A percentile compares a stretch with the other conserved stretches of the same genome.
Conservation (phyloP, 2,797 vertebrate genomes). For the Pipistrellus pipistrellus region DNA sequence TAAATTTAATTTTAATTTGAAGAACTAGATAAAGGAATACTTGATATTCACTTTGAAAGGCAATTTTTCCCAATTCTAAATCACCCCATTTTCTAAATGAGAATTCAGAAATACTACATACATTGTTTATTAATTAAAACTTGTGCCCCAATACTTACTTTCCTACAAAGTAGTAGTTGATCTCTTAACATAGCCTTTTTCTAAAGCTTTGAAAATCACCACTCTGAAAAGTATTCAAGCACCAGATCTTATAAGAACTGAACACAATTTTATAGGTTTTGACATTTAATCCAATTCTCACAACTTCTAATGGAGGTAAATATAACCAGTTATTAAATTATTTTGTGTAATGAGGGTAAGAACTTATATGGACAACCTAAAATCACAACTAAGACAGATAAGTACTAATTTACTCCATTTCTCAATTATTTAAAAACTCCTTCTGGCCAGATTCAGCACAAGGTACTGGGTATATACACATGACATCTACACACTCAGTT, state of each 20-base stretch:
- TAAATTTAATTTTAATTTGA: slow-evolving; percentile 45
- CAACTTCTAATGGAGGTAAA: slow-evolving; percentile 33
- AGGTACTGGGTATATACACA: not conserved
- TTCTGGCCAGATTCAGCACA: not conserved
- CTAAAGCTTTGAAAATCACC: not conserved
- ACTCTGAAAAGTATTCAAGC: slow-evolving; percentile 2
- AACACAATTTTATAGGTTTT: slow-evolving; percentile 1
- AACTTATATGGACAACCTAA: slow-evolving; percentile 15
- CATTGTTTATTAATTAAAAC: slow-evolving; percentile 7
- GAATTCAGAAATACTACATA: slow-evolving; percentile 1
- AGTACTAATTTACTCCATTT: not conserved
- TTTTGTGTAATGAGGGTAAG: not conserved
- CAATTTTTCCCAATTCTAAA: slow-evolving; percentile 9
- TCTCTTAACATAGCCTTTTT: not conserved
- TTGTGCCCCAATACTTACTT: not conserved
- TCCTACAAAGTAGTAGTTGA: not conserved
- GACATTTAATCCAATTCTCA: slow-evolving; percentile 18
- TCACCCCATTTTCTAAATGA: slow-evolving; percentile 52
- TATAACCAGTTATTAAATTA: slow-evolving; percentile 20
- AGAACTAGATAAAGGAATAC: not conserved
- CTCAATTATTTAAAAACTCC: not conserved
- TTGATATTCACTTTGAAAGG: slow-evolving; percentile 31
- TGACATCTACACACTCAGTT: not conserved
- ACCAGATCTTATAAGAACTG: slow-evolving; percentile 17
- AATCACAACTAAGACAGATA: slow-evolving; percentile 1